Conservation (phyloP, 2,113 vertebrate genomes). For the Thalassarche chlororhynchos region DNA sequence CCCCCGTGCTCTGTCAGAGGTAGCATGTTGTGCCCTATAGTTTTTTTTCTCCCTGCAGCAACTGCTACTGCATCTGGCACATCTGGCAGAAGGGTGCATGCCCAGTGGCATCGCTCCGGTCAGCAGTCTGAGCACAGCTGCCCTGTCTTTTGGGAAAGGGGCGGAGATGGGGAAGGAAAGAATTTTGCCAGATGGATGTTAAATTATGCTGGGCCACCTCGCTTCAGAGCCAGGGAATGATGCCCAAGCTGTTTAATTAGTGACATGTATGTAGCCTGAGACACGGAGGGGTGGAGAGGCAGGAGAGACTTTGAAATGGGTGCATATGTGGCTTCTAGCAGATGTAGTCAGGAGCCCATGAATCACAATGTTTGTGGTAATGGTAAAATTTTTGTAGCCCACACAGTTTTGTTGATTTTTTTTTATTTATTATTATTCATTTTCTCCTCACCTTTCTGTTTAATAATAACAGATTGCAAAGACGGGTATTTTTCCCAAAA, state of each 20-base stretch:
- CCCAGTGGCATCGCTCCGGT: accelerated
- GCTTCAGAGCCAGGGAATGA: neutral
- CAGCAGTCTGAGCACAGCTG: neutral
- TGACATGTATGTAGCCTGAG: neutral
- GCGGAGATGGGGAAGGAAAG: neutral
- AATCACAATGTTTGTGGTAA: neutral
- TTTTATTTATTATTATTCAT: neutral
- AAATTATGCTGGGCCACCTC: neutral
- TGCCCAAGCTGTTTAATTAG: neutral
- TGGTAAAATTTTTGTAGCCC: neutral
- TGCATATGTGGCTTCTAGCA: neutral
- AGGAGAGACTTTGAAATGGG: neutral
- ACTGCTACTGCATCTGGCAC: neutral
- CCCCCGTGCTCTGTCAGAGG: neutral
- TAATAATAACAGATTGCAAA: neutral
- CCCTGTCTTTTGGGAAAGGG: neutral
- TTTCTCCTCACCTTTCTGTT: neutral
- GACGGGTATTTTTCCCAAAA: neutral
- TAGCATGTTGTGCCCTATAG: neutral
- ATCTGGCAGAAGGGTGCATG: neutral
- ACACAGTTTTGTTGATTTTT: neutral
- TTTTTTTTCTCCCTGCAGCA: neutral
- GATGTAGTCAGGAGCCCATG: neutral
- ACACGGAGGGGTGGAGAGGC: neutral
- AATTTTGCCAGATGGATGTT: neutral